Conservation (phyloP, 2,797 vertebrate genomes). For the Crocodylus rhombifer region DNA sequence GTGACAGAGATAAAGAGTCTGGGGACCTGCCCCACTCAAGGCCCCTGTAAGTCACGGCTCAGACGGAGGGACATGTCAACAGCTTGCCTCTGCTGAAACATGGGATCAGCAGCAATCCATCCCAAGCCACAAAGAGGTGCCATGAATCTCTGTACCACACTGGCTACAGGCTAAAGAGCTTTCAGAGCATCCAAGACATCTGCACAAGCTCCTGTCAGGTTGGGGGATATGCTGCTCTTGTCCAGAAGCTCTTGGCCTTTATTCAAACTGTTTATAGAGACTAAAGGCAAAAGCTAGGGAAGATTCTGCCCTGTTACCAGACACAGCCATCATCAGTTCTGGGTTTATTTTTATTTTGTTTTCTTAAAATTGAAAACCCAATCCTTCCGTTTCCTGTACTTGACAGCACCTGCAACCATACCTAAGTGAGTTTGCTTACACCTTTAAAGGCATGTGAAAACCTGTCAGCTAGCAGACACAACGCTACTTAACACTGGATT, state of each 20-base stretch:
- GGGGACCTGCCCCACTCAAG: not conserved
- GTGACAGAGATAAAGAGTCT: not conserved
- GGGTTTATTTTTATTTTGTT: not conserved
- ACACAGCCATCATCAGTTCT: not conserved
- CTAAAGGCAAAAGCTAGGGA: not conserved
- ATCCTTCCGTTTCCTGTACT: not conserved
- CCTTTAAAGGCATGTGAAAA: not conserved
- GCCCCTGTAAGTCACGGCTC: not conserved
- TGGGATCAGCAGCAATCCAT: not conserved
- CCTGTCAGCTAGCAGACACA: not conserved
- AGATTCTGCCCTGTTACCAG: not conserved
- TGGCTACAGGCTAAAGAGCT: not conserved
- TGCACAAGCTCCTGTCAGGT: not conserved
- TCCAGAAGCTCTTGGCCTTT: not conserved
- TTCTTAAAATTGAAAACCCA: not conserved
- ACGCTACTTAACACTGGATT: slow-evolving; percentile 2
- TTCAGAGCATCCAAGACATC: not conserved
- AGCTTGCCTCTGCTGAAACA: no score
- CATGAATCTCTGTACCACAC: not conserved
- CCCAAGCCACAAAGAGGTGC: not conserved
- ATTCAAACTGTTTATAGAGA: not conserved
- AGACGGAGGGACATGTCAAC: not conserved
- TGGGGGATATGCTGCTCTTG: not conserved
- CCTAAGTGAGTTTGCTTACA: not conserved
- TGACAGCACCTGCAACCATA: not conserved